These are phyloP conservation scores for Alentia gelatinosa DNA, from an alignment of 2,888 invertebrate genomes.

Conservation along the genomic window DNA sequence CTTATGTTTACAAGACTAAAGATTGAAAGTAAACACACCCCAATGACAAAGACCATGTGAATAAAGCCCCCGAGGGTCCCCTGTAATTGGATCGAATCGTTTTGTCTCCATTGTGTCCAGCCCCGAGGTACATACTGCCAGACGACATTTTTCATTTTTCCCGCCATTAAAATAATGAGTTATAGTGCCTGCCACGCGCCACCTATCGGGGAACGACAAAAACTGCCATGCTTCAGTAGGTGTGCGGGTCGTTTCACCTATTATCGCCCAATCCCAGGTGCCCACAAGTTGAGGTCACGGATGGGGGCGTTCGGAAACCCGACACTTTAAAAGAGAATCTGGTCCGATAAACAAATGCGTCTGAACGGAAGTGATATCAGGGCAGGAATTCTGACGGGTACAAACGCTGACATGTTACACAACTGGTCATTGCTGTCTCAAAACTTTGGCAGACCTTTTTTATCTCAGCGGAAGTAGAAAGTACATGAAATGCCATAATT, in stretches of 20 bases:
- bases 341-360: neutral
- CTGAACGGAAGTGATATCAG: neutral
- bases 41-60: neutral
- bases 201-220: neutral
- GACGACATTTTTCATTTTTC: neutral
- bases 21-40: neutral
- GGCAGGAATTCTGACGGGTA: neutral
- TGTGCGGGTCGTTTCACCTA: conserved; percentile 23
- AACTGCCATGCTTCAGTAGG: conserved; percentile 26
- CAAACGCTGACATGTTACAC: neutral
- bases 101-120: neutral
- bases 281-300: neutral
- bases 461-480: no score
- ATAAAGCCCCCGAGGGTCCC: neutral
- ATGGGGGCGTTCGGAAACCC: neutral
- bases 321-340: conserved; percentile 35
- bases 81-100: neutral
- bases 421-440: neutral
- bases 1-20: neutral
- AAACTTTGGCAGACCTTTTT: neutral
- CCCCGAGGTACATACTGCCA: neutral
- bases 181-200: neutral
- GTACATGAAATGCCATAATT: no score
- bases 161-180: conserved; percentile 19
- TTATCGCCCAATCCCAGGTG: conserved; percentile 37